Evolutionary conservation across 2,888 invertebrate genomes (phyloP), one percentile per base, ranked within the genome.

Genomic region (Idaea biselata): DNA sequence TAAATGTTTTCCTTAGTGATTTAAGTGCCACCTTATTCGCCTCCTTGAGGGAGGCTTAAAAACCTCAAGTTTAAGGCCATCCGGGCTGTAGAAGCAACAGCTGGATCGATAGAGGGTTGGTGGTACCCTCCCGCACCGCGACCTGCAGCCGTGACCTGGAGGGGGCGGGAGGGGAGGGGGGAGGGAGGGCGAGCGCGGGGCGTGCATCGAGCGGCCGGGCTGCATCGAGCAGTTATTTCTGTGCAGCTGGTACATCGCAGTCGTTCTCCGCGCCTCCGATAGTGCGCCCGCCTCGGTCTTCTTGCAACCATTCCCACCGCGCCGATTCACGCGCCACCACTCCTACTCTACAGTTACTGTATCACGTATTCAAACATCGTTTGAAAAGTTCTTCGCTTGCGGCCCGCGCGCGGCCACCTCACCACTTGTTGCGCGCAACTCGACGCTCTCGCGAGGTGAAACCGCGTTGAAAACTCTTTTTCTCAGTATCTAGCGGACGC

Each of bases 141-240:
- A 83, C 83, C 83, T 87, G 89, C 85, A 89, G 81, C 90, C 88
- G 73, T 89, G 91, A 91, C 88, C 90, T 87, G 89, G 81, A 83
- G 82, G 80, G 67, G 69, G 67, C 73, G 61, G 64, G 76, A 16
- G 69, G 63, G 63, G 66, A n/a, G n/a, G n/a, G n/a, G 69, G 60
- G 69, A 58, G 69, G 60, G 69, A 58, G 68, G 68, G 67, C 67
- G 64, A 61, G 63, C 58, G 60, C 54, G 62, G 75, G 81, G 81
- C 78, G 79, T 90, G 91, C 91, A 90, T 85, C 85, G 84, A 86
- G 80, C 88, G 86, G 87, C 90, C 89, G 79, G 91, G 89, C 82
- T 91, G 89, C 90, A 90, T 60, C 77, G 84, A 89, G 89, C 90
- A 89, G 89, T 88, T 92, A 92, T 91, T 92, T 92, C 88, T 87